A percentile compares a stretch with the other conserved stretches of the same genome.
Conservation (phyloP, 2,888 invertebrate species). For the Siphlonurus alternatus region DNA sequence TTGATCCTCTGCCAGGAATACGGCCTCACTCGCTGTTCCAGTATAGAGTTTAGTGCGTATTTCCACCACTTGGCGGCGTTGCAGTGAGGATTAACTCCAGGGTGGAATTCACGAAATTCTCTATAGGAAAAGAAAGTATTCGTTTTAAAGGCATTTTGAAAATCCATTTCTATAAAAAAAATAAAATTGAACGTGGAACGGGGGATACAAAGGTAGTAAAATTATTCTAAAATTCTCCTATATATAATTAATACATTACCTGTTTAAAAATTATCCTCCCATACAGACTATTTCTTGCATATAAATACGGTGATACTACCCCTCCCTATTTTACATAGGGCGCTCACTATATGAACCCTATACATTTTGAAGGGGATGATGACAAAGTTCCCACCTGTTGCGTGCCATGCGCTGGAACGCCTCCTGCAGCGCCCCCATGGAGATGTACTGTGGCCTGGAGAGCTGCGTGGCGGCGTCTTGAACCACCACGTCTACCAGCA, state of each 20-base stretch:
- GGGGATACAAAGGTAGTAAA: too few species aligned
- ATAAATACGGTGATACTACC: too few species aligned
- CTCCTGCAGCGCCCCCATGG: conserved; percentile 30
- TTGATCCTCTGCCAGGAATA: conserved; percentile 57
- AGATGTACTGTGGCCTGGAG: conserved; percentile 51
- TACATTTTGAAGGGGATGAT: conserved; percentile 3
- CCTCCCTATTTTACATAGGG: too few species aligned
- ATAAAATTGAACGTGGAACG: too few species aligned
- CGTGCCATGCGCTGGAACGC: conserved; percentile 39
- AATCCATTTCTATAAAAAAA: too few species aligned
- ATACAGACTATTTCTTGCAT: too few species aligned
- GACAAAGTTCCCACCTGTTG: conserved; percentile 33
- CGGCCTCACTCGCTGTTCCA: conserved; percentile 53
- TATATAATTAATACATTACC: too few species aligned
- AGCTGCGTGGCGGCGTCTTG: conserved; percentile 60
- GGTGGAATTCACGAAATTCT: conserved; percentile 45
- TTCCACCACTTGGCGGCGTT: conserved; percentile 55
- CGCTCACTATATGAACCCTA: too few species aligned
- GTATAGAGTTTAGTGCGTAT: conserved; percentile 50
- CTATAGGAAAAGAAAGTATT: conserved; percentile 21
- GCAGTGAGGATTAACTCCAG: conserved; percentile 36
- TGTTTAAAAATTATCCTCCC: too few species aligned
- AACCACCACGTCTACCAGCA: conserved; percentile 46
- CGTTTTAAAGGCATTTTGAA: conserved; percentile 2
- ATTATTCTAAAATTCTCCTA: too few species aligned